Evolutionary conservation across 2,113 vertebrate genomes (phyloP).

Genomic region (Mesoclemmys tuberculata): DNA sequence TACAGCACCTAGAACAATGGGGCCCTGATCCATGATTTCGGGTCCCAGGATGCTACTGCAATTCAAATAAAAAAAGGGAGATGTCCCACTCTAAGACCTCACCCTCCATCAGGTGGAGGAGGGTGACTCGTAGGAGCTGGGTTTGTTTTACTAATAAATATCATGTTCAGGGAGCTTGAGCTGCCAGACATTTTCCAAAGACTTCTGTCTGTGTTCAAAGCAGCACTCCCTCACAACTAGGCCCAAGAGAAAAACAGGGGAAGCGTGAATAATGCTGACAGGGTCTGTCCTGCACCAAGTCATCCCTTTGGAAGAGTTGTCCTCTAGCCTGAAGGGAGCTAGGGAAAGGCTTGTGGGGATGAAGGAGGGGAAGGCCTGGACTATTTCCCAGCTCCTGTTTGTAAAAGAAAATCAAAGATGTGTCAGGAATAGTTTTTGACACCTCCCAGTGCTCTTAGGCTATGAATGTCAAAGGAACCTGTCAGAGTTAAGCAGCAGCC

Average conservation of each 20-base stretch:
- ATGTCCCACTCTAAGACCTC: background rate
- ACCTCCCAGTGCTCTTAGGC: rapidly evolving
- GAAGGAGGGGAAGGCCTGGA: background rate
- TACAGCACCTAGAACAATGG: background rate
- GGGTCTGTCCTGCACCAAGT: background rate
- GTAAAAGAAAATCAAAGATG: background rate
- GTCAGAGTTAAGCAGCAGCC: background rate
- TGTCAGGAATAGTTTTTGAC: background rate
- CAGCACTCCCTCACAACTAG: background rate
- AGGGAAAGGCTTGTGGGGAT: rapidly evolving
- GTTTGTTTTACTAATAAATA: background rate
- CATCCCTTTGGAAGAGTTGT: background rate
- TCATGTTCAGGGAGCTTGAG: background rate
- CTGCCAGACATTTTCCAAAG: background rate
- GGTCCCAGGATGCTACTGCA: background rate
- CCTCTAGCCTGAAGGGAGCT: background rate
- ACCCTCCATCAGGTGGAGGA: background rate
- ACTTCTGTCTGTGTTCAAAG: background rate
- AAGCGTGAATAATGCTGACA: background rate
- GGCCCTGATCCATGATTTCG: background rate
- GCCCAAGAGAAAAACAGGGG: background rate
- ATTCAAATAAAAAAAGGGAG: background rate
- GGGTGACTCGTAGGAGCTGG: background rate
- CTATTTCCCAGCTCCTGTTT: rapidly evolving
- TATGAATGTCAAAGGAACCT: background rate